phyloP scores from a whole-genome alignment of 2,888 invertebrate species.

The Catocala nupta region DNA sequence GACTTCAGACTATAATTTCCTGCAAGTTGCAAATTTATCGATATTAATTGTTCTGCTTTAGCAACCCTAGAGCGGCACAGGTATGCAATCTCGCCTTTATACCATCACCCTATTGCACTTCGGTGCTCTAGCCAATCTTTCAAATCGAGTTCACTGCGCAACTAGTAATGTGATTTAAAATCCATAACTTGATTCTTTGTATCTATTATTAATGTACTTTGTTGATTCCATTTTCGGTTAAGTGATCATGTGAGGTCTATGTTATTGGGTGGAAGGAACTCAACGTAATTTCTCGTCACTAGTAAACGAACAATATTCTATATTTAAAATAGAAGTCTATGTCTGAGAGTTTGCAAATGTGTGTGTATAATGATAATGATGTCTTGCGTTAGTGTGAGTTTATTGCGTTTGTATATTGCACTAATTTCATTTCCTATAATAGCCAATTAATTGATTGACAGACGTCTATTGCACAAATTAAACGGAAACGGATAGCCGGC shows the following conservation, averaged over 20 bases:
- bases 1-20: too few relatives aligned
- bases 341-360: too few relatives aligned
- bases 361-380: too few relatives aligned
- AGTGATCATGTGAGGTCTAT: slow-evolving; percentile 11
- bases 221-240: slow-evolving; percentile 36
- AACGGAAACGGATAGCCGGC: too few relatives aligned
- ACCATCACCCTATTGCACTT: slow-evolving; percentile 75
- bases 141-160: slow-evolving; percentile 58
- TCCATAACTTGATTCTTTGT: slow-evolving; percentile 47
- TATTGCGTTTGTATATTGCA: too few relatives aligned
- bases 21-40: slow-evolving; percentile 52
- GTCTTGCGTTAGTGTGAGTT: too few relatives aligned
- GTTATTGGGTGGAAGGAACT: neutral
- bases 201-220: slow-evolving; percentile 44
- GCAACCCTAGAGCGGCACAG: slow-evolving; percentile 73
- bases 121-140: slow-evolving; percentile 67
- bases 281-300: neutral
- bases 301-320: too few relatives aligned
- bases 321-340: too few relatives aligned
- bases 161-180: slow-evolving; percentile 48
- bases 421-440: too few relatives aligned
- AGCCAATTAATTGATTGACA: too few relatives aligned
- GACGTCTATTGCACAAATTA: too few relatives aligned
- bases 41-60: slow-evolving; percentile 43
- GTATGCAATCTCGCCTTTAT: slow-evolving; percentile 80